phyloP scores from a whole-genome alignment of 53 echinoderm and acorn worm genomes.

The Antedon mediterranea region DNA sequence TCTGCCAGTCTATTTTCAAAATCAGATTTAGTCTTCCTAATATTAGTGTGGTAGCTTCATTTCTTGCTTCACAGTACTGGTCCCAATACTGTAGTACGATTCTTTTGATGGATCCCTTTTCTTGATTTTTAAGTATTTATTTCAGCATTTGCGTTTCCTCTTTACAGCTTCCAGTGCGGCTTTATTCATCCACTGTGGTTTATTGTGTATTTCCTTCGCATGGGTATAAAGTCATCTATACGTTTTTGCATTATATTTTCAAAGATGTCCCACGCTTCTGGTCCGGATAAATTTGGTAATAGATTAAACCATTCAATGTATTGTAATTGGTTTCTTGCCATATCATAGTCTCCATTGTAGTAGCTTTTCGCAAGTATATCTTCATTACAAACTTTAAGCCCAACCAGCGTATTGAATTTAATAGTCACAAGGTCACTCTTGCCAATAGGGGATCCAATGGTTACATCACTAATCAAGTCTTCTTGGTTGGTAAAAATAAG shows the following conservation, averaged over 20 bases:
- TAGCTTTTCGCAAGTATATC: not conserved
- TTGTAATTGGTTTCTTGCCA: not conserved
- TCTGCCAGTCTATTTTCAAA: not conserved
- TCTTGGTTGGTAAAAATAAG: constrained; percentile 5
- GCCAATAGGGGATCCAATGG: not conserved
- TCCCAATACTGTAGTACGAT: not conserved
- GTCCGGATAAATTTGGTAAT: not conserved
- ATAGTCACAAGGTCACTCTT: constrained; percentile 9
- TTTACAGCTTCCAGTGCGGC: not conserved
- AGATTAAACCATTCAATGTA: not conserved
- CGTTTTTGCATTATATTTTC: not conserved
- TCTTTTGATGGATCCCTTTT: not conserved
- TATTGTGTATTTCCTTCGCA: not conserved
- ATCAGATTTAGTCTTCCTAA: not conserved
- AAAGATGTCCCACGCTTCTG: constrained; percentile 6
- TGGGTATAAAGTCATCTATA: not conserved
- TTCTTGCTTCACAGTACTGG: not conserved
- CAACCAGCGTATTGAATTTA: not conserved
- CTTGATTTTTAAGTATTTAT: not conserved
- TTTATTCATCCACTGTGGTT: constrained; percentile 10
- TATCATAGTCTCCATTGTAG: constrained; percentile 6
- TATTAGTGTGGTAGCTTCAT: not conserved
- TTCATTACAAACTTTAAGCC: not conserved
- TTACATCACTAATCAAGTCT: not conserved
- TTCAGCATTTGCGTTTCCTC: constrained; percentile 4